Conservation (phyloP, 2,888 invertebrate genomes). For the Oeneis ivallda region DNA sequence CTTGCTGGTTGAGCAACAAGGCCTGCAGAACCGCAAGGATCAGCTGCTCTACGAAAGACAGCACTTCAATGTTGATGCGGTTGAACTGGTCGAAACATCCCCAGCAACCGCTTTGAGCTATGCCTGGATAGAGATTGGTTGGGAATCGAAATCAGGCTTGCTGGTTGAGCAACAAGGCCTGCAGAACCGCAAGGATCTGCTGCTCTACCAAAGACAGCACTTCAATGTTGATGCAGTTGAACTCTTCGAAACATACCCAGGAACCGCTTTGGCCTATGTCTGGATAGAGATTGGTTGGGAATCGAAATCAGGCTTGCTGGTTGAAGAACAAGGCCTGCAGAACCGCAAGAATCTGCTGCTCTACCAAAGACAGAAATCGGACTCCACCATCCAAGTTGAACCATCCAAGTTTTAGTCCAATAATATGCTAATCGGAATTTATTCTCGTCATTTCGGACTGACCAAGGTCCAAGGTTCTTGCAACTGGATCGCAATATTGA, state of each 20-base stretch:
- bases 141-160: neutral
- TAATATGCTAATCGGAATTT: too few species aligned
- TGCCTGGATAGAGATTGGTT: conserved; percentile 66
- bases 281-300: conserved; percentile 40
- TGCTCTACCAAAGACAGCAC: conserved; percentile 96
- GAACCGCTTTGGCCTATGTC: conserved; percentile 92
- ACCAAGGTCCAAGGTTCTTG: too few species aligned
- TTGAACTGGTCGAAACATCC: conserved; percentile 97
- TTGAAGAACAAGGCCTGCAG: conserved; percentile 88
- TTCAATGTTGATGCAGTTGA: conserved; percentile 95
- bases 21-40: conserved; percentile 90
- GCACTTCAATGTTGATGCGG: conserved; percentile 93
- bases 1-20: conserved; percentile 82
- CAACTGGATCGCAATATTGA: too few species aligned
- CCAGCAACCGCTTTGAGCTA: conserved; percentile 94
- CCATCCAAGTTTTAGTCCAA: too few species aligned
- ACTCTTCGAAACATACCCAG: conserved; percentile 97
- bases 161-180: conserved; percentile 86
- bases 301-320: conserved; percentile 49
- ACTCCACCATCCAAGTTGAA: too few species aligned
- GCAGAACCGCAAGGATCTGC: conserved; percentile 90
- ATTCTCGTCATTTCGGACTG: too few species aligned
- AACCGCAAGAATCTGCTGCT: conserved; percentile 93
- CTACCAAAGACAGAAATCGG: conserved; percentile 93
- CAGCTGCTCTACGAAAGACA: conserved; percentile 96